Evolutionary conservation across 2,888 invertebrate genomes (phyloP).

Genomic region (Macrosiphum euphorbiae): DNA sequence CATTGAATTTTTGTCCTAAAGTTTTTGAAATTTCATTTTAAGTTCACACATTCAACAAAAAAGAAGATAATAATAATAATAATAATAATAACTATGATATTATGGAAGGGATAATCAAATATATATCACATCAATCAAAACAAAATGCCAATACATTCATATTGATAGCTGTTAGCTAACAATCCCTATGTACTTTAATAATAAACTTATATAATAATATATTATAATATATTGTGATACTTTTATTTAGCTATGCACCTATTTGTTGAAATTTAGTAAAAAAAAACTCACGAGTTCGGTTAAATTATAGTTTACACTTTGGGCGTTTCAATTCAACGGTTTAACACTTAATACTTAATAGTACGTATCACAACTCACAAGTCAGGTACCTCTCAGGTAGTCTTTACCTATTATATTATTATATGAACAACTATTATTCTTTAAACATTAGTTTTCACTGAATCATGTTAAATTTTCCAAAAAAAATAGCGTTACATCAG

Average conservation of each 20-base stretch:
- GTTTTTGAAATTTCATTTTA: background rate
- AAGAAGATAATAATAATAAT: background rate
- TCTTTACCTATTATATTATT: background rate
- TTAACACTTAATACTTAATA: background rate
- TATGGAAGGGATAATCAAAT: background rate
- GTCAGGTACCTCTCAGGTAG: background rate
- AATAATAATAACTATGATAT: background rate
- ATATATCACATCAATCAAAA: background rate
- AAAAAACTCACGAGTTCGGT: background rate
- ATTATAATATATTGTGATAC: background rate
- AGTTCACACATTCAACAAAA: background rate
- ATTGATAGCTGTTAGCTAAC: background rate
- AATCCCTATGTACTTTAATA: background rate
- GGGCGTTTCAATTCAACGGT: constrained; percentile 2
- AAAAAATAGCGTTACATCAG: constrained; percentile 10
- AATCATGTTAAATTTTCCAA: constrained; percentile 45
- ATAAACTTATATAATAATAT: background rate
- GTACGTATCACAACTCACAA: background rate
- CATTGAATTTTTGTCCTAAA: background rate
- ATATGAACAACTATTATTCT: background rate
- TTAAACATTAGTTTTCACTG: background rate
- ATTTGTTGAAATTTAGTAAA: background rate
- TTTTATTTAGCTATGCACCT: background rate
- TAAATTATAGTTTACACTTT: background rate
- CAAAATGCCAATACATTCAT: background rate